These are phyloP conservation scores for Eupithecia dodoneata DNA, from an alignment of 2,888 invertebrate genomes.

Conservation along the genomic window DNA sequence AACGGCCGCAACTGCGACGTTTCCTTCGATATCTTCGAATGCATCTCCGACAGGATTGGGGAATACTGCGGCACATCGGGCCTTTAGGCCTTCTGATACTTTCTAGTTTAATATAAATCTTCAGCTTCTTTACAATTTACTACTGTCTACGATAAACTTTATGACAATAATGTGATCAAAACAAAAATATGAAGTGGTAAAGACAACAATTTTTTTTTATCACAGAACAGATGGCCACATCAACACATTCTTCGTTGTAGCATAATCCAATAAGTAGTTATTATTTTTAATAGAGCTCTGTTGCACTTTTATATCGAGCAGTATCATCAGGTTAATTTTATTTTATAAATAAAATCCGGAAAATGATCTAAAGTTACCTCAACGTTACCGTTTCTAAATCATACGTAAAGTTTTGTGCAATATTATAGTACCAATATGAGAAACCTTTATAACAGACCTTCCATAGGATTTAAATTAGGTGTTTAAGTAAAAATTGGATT, in stretches of 20 bases:
- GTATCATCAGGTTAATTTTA: background rate
- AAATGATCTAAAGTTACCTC: constrained; percentile 13
- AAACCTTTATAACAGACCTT: background rate
- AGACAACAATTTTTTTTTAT: background rate
- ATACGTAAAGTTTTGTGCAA: constrained; percentile 23
- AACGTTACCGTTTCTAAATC: constrained; percentile 21
- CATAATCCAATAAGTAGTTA: background rate
- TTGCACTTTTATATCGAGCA: background rate
- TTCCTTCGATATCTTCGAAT: constrained; percentile 91
- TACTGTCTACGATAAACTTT: background rate
- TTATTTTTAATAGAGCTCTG: background rate
- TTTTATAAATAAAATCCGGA: background rate
- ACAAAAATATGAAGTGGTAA: background rate
- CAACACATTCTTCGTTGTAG: no score
- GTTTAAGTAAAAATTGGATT: background rate
- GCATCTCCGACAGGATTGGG: constrained; percentile 90
- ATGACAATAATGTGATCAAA: background rate
- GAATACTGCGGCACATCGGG: constrained; percentile 87
- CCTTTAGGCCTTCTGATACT: constrained; percentile 52
- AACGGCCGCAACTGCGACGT: constrained; percentile 89
- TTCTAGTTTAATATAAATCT: background rate
- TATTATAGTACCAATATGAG: constrained; percentile 1
- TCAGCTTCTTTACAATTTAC: background rate
- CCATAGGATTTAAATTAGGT: background rate
- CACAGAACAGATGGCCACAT: background rate